A percentile compares a stretch with the other conserved stretches of the same genome.
These are phyloP conservation scores for Siphamia tubifer DNA, from an alignment of 2,113 vertebrate species.

Conservation along the genomic window DNA sequence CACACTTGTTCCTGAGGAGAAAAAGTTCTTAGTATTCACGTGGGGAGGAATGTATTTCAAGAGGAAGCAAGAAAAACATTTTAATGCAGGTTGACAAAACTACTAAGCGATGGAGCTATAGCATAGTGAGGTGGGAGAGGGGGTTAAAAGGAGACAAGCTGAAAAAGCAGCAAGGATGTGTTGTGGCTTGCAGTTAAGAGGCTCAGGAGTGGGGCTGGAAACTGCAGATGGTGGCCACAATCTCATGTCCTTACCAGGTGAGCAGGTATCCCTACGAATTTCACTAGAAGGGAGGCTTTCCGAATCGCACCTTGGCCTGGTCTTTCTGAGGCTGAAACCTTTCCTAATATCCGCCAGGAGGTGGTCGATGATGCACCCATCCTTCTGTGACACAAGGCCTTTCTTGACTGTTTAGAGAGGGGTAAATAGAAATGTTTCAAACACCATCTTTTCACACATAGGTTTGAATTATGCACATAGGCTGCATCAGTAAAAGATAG, in stretches of 20 bases:
- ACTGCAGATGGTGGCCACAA: slow-evolving; percentile 52
- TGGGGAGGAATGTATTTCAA: not conserved
- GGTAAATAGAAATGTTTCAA: not conserved
- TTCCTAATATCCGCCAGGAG: slow-evolving; percentile 94
- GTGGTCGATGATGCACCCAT: slow-evolving; percentile 92
- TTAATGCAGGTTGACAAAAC: slow-evolving; percentile 6
- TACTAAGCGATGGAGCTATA: not conserved
- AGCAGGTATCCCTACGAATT: slow-evolving; percentile 73
- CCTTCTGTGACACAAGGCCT: slow-evolving; percentile 81
- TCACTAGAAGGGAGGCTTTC: slow-evolving; percentile 78
- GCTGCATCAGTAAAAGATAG: not conserved
- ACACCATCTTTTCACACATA: not conserved
- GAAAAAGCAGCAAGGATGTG: slow-evolving; percentile 34
- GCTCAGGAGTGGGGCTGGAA: slow-evolving; percentile 38
- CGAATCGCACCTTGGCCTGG: slow-evolving; percentile 85
- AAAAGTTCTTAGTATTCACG: not conserved
- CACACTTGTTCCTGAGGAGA: slow-evolving; percentile 72
- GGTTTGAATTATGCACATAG: not conserved
- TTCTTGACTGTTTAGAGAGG: slow-evolving; percentile 80
- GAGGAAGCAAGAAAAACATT: not conserved
- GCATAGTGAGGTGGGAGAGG: not conserved
- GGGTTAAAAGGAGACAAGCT: not conserved
- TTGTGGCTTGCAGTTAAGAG: slow-evolving; percentile 28
- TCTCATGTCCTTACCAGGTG: slow-evolving; percentile 83
- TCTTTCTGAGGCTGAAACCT: slow-evolving; percentile 94